A percentile compares a stretch with the other conserved stretches of the same genome.
phyloP scores from a whole-genome alignment of 2,797 vertebrate genomes.

The Enteromius paludinosus region DNA sequence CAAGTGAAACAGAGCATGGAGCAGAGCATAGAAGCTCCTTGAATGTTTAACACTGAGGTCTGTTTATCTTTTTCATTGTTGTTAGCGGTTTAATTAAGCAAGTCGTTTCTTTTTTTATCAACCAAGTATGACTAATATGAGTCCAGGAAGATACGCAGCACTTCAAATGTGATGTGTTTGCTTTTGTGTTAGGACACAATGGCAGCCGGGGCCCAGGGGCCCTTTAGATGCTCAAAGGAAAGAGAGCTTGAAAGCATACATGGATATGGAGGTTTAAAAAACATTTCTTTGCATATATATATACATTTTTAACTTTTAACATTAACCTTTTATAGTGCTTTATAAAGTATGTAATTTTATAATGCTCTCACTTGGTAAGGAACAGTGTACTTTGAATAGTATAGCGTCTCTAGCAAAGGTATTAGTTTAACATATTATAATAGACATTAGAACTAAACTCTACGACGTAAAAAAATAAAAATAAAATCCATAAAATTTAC shows the following conservation, averaged over 20 bases:
- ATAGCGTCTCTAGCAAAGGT: not conserved
- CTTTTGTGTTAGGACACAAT: slow-evolving; percentile 80
- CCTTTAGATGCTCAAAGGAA: slow-evolving; percentile 66
- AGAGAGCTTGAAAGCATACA: not conserved
- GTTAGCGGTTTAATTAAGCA: slow-evolving; percentile 66
- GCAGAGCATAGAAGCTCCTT: slow-evolving; percentile 1
- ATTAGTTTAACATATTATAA: not conserved
- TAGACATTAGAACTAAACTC: too few relatives aligned
- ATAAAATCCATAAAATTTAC: too few relatives aligned
- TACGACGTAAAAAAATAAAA: too few relatives aligned
- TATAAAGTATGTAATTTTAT: not conserved
- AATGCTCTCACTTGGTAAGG: not conserved
- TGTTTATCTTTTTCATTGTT: slow-evolving; percentile 64
- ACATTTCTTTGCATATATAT: not conserved
- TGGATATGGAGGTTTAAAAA: not conserved
- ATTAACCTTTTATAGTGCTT: not conserved
- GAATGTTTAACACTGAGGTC: slow-evolving; percentile 41
- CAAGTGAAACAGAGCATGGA: slow-evolving; percentile 63
- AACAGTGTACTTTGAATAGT: not conserved
- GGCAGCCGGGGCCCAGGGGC: slow-evolving; percentile 69
- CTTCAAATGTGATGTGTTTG: slow-evolving; percentile 75
- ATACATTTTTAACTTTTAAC: not conserved
- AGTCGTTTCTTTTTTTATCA: slow-evolving; percentile 61
- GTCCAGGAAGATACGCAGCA: slow-evolving; percentile 72
- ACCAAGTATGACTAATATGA: slow-evolving; percentile 76